These are phyloP conservation scores for Rachycentron canadum DNA, from an alignment of 2,797 vertebrate genomes.

Conservation along the genomic window DNA sequence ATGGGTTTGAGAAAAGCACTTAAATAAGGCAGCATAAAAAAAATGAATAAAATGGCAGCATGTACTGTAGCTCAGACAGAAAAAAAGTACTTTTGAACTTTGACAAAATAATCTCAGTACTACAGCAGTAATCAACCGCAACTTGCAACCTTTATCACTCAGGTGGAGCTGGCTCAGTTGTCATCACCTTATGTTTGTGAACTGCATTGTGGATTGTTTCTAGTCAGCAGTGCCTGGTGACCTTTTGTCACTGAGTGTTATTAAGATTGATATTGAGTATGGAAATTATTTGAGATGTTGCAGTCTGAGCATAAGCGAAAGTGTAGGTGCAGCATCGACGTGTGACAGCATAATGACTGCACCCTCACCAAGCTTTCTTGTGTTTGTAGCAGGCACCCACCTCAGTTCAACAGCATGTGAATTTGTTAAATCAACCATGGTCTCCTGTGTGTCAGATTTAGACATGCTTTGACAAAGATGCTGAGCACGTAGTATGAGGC, in stretches of 20 bases:
- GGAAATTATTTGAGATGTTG: constrained; percentile 25
- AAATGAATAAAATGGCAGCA: background rate
- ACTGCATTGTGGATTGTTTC: background rate
- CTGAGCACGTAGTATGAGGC: constrained; percentile 31
- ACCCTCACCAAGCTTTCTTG: constrained; percentile 5
- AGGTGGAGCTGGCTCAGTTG: background rate
- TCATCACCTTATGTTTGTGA: constrained; percentile 1
- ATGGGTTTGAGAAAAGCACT: constrained; percentile 1
- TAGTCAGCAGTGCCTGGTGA: constrained; percentile 7
- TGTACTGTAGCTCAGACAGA: background rate
- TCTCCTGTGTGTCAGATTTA: constrained; percentile 22
- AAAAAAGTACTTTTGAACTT: background rate
- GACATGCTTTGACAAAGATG: constrained; percentile 25
- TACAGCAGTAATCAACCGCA: background rate
- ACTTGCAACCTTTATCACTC: background rate
- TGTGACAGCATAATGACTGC: constrained; percentile 24
- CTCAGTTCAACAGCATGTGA: constrained; percentile 16
- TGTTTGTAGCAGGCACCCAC: constrained; percentile 9
- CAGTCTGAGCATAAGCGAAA: background rate
- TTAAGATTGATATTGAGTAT: constrained; percentile 19
- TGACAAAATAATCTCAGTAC: background rate
- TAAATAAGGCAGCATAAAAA: background rate
- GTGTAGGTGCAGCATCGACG: constrained; percentile 17
- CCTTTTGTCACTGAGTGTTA: constrained; percentile 13
- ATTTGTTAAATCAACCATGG: constrained; percentile 29